Evolutionary conservation across 2,113 vertebrate genomes (phyloP), one percentile per base, ranked within the genome.

Genomic region (Ictidomys tridecemlineatus): DNA sequence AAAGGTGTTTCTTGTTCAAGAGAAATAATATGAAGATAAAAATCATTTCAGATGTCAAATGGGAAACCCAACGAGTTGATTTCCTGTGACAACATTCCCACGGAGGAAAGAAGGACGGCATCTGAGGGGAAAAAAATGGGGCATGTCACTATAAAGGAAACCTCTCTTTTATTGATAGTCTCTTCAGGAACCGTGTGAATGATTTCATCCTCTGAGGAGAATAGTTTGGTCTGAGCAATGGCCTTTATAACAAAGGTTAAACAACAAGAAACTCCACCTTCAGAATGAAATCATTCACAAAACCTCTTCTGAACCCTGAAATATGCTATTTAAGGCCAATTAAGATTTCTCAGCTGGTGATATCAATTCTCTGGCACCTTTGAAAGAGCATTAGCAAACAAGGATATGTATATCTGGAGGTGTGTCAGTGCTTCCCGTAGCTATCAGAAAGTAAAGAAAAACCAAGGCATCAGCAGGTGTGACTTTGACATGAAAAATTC

Each of bases 251-350:
- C 34, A 94, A 89, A 96, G 86, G 82, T 93, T 91, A 97, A 96
- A 70, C 73, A 74, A 91, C 18, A 96, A 85, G 76, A 80, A 97
- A 93, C 61, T 48, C 82, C 92, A 94, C 63, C 58, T 96, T 94
- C 85, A 93, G 69, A 97, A 87, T 86, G 67, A 89, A 98, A 84
- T 93, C 80, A 95, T 97, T 97, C 96, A 76, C 56, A 88, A 95
- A 95, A 90, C 61, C 73, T 48, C 70, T 92, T 95, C 79, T 97
- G 80, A 89, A 90, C 72, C 96, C 87, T 74, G 39, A 96, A 97
- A 95, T 85, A 53, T 78, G 78, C 28, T 80, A 78, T 94, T 96
- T 84, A 96, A 96, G 85, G 58, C 69, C 89, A 94, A 96, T 97
- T 97, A 97, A 89, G 65, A 96, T 91, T 96, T 96, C 17, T 89